Evolutionary conservation across 2,113 vertebrate species (phyloP), one percentile per base, ranked within the genome.

Genomic region (Ictalurus furcatus): DNA sequence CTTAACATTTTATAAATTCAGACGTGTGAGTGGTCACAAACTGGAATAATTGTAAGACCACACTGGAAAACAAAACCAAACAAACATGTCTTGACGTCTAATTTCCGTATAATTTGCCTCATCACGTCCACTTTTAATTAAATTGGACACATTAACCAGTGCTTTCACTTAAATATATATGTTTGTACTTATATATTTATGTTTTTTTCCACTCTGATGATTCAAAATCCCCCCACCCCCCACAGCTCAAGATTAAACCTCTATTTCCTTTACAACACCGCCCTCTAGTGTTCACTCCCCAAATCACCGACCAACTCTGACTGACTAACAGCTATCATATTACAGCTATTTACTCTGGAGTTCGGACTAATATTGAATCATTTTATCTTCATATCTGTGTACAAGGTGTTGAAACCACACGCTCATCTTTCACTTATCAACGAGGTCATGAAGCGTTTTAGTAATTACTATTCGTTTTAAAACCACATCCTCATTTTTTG

Each of bases 401-500:
- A 48, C 52, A n/a, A 21, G 30, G 37, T 65, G 23, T 12, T 11
- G 65, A 88, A 61, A 61, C 67, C 54, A 76, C 81, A 84, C 28
- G 11, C 6, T 37, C 25, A 76, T 63, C 13, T 12, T 76, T 84
- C 16, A 61, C 54, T 83, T 59, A 44, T 59, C 14, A 30, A 58
- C 28, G 52, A 59, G 74, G 16, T 34, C 13, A 23, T 54, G n/a
- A 19, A 48, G 54, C 25, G 25, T 73, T 59, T 84, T 74, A 6
- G 3, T 73, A 19, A 59, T 85, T 67, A 84, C 30, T 88, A 37
- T 78, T 78, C 28, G 52, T 54, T 84, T 85, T 34, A 23, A 80
- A 74, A 48, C 81, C 67, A 84, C 88, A 54, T 85, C 82, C 82
- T 65, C 69, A 34, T 84, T 76, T 84, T 76, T 30, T 44, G 81